Evolutionary conservation across 2,113 vertebrate genomes (phyloP).

Genomic region (Gopherus flavomarginatus): DNA sequence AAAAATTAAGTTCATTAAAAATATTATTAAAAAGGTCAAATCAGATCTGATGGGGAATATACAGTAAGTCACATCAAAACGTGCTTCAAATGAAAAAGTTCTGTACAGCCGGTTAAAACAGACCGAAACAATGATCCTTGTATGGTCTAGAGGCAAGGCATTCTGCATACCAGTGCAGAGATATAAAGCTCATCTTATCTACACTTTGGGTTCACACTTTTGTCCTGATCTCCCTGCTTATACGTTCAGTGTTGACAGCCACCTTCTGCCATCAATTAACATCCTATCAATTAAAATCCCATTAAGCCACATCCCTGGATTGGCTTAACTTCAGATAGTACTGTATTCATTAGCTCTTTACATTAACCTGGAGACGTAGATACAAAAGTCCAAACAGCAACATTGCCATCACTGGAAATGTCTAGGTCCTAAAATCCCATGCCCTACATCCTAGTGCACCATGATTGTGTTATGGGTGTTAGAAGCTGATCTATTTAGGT

Average conservation of each 20-base stretch:
- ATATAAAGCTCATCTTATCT: background rate
- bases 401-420: rapidly evolving
- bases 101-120: constrained; percentile 7
- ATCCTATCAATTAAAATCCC: background rate
- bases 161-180: background rate
- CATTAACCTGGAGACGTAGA: background rate
- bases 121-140: background rate
- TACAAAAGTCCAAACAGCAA: background rate
- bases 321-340: background rate
- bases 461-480: background rate
- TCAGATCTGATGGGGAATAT: background rate
- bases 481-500: background rate
- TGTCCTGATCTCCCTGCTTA: rapidly evolving
- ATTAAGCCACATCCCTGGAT: background rate
- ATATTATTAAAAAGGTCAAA: constrained; percentile 28
- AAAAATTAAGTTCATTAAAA: constrained; percentile 34
- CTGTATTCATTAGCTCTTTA: background rate
- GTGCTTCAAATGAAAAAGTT: background rate
- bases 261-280: background rate
- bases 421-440: background rate
- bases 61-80: background rate
- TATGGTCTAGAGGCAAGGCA: background rate
- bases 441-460: background rate
- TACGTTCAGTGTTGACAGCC: background rate
- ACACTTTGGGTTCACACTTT: background rate